Evolutionary conservation across 1,140 invertebrate species (phyloP), one percentile per base, ranked within the genome.

Genomic region (Reticulitermes speratus): DNA sequence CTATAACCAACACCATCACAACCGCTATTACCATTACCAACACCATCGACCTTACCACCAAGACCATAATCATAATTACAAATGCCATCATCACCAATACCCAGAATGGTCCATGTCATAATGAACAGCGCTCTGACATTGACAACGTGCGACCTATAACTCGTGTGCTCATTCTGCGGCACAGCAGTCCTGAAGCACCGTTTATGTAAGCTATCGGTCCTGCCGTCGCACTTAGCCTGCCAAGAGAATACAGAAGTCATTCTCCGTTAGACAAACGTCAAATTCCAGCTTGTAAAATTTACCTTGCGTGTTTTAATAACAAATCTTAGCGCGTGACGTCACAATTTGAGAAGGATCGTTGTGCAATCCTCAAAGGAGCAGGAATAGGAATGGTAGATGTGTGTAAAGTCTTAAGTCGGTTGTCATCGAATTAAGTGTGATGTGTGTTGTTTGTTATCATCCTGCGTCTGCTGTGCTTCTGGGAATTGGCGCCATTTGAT

Each of bases 281-380:
- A 12, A 75, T 75, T 75, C n/a, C 65, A 75, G 25, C 65, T 30
- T 30, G 7, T 25, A 30, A 30, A 75, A 25, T 75, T 75, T 75
- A 75, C n/a, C 11, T 30, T 38, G 12, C 25, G 65, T 30, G n/a
- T 30, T 30, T n/a, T 75, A 75, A 30, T 30, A 75, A 8, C 65
- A 75, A 75, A 75, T 75, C 65, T 30, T 75, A 75, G n/a, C 65
- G 65, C 65, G n/a, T 75, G 65, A 75, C 65, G n/a, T 75, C 65
- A 75, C 65, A 75, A 75, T 75, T 75, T 14, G 65, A 11, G 65
- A 75, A 75, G 65, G 65, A 3, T 75, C n/a, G 65, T 75, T 75
- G 25, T 16, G 25, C 25, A 30, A 9, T 75, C 25, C 59, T 12
- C 59, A 7, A 8, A 21, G 59, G 59, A n/a, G 7, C 21, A 65